phyloP scores from a whole-genome alignment of 2,797 vertebrate genomes.

The Molossus molossus region DNA sequence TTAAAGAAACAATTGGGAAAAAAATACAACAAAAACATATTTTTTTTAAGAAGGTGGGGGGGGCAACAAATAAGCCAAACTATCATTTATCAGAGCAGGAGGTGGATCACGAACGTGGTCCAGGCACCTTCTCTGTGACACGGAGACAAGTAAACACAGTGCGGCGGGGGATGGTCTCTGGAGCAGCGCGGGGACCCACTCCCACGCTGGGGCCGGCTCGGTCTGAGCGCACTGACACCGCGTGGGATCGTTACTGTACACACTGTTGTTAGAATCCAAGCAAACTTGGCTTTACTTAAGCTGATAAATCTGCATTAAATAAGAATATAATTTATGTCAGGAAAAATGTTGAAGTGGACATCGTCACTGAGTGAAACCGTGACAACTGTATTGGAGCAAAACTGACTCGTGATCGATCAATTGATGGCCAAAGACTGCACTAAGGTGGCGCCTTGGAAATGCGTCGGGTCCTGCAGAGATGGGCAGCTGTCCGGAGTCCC shows the following conservation, averaged over 20 bases:
- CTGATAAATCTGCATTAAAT: neutral
- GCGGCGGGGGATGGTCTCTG: no score
- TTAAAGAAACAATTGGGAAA: no score
- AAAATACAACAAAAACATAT: no score
- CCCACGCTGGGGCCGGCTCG: no score
- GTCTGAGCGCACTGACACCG: neutral
- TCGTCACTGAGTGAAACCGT: neutral
- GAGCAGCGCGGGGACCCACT: no score
- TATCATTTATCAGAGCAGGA: neutral
- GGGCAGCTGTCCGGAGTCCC: no score
- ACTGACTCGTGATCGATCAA: neutral
- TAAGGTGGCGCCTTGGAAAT: no score
- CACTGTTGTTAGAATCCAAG: neutral
- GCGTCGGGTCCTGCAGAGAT: no score
- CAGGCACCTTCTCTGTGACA: fast-evolving
- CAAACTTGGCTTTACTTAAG: neutral
- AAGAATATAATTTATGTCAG: neutral
- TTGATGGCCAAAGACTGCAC: neutral
- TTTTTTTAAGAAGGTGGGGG: neutral
- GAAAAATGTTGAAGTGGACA: neutral
- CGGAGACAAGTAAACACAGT: neutral
- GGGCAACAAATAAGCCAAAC: fast-evolving
- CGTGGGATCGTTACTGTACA: neutral
- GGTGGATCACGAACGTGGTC: neutral
- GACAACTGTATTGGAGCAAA: neutral